Conservation (phyloP, 1,140 invertebrate species). For the Spodoptera frugiperda region DNA sequence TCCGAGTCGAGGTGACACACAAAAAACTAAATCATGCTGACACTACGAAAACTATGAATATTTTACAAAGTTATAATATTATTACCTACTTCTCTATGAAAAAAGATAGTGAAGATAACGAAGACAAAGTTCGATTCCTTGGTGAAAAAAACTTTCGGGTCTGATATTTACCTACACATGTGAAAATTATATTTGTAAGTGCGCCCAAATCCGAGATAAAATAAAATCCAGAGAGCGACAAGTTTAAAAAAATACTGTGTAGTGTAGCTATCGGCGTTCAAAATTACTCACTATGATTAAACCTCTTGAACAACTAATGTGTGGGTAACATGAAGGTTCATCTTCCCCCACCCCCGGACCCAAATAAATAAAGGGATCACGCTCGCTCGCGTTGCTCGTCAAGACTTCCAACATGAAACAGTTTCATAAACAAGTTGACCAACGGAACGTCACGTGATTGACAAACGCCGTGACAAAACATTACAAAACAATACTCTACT, state of each 20-base stretch:
- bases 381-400: constrained; percentile 3
- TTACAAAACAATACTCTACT: constrained; percentile 12
- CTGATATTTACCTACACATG: no score
- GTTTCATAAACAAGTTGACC: constrained; percentile 38
- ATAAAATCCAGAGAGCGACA: no score
- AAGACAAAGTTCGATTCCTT: no score
- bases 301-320: no score
- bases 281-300: no score
- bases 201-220: no score
- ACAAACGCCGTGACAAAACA: constrained; percentile 20
- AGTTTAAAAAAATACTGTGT: no score
- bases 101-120: no score
- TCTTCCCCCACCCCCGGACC: not conserved
- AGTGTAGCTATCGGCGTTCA: no score
- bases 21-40: constrained; percentile 18
- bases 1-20: constrained; percentile 47
- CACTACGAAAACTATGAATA: constrained; percentile 47
- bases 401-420: not conserved
- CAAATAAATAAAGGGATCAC: constrained; percentile 3
- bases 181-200: no score
- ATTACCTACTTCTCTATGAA: not conserved
- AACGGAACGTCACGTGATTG: constrained; percentile 26
- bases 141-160: no score
- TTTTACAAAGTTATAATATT: constrained; percentile 10
- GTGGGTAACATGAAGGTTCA: no score